phyloP scores from a whole-genome alignment of 1,140 invertebrate species.

The Cyphomyrmex costatus region DNA sequence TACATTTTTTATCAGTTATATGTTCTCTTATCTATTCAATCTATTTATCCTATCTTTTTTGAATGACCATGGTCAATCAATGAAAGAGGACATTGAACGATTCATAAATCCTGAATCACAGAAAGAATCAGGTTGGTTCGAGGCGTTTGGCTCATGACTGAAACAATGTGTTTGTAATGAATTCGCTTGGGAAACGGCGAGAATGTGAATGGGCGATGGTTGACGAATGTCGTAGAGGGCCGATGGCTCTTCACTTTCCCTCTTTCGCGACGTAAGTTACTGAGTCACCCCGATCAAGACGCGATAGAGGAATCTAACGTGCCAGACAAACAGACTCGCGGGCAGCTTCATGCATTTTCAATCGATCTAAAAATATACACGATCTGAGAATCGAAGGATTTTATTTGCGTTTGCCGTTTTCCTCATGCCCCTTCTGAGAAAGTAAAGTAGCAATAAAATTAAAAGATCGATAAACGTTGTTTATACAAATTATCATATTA shows the following conservation, averaged over 20 bases:
- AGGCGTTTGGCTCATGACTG: constrained; percentile 43
- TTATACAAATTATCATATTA: background rate
- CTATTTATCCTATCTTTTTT: background rate
- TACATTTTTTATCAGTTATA: background rate
- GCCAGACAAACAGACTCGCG: constrained; percentile 44
- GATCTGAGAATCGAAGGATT: constrained; percentile 30
- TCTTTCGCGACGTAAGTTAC: constrained; percentile 52
- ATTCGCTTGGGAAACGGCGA: constrained; percentile 51
- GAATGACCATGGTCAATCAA: background rate
- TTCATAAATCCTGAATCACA: constrained; percentile 3
- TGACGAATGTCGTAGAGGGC: constrained; percentile 52
- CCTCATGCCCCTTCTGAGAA: constrained; percentile 22
- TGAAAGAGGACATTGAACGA: background rate
- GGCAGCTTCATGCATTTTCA: constrained; percentile 75
- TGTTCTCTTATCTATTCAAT: background rate
- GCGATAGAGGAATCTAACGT: constrained; percentile 72
- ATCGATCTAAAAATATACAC: constrained; percentile 69
- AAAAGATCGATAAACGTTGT: background rate
- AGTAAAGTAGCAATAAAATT: constrained; percentile 30
- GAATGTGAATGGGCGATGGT: constrained; percentile 60
- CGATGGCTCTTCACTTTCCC: constrained; percentile 55
- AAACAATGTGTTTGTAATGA: constrained; percentile 58
- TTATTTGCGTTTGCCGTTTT: constrained; percentile 1
- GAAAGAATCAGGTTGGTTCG: constrained; percentile 10
- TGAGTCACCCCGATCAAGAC: constrained; percentile 55